A percentile compares a stretch with the other conserved stretches of the same genome.
Evolutionary conservation across 1,140 invertebrate species (phyloP).

Genomic region (Bemisia tabaci): DNA sequence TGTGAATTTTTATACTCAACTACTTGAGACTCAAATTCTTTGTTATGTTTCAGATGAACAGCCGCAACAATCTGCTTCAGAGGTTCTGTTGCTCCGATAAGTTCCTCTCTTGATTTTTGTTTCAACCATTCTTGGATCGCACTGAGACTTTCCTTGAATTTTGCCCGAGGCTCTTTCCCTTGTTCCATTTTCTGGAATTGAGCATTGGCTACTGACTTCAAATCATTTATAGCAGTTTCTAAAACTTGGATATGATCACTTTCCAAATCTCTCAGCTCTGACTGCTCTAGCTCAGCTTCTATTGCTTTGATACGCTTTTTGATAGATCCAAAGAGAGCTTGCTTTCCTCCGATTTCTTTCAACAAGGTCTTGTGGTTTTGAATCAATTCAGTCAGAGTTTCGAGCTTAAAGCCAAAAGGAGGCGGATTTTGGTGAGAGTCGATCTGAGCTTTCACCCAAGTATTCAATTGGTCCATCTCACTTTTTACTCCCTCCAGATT

Average conservation of each 20-base stretch:
- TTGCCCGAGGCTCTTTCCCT: background rate
- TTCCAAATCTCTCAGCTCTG: slow-evolving; percentile 57
- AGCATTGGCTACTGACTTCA: background rate
- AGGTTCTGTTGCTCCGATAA: background rate
- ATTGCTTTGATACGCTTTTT: slow-evolving; percentile 70
- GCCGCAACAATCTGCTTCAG: background rate
- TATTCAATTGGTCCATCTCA: slow-evolving; percentile 56
- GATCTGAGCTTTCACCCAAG: slow-evolving; percentile 66
- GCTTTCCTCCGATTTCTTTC: slow-evolving; percentile 73
- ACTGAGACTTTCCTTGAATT: background rate
- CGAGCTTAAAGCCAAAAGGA: slow-evolving; percentile 56
- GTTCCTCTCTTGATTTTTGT: background rate
- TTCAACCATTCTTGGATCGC: background rate
- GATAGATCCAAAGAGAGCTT: slow-evolving; percentile 62
- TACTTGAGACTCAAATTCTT: background rate
- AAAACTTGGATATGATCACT: slow-evolving; percentile 43
- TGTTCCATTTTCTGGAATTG: background rate
- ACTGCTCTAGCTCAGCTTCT: slow-evolving; percentile 66
- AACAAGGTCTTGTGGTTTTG: slow-evolving; percentile 54
- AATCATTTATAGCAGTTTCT: slow-evolving; percentile 30
- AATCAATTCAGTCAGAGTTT: slow-evolving; percentile 53
- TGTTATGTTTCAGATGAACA: background rate
- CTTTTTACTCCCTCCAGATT: slow-evolving; percentile 50
- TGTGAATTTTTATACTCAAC: slow-evolving; percentile 24
- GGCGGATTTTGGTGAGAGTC: slow-evolving; percentile 47